Base-by-base conservation (phyloP, 2,797 vertebrate species). In the Nannoperca australis region DNA sequence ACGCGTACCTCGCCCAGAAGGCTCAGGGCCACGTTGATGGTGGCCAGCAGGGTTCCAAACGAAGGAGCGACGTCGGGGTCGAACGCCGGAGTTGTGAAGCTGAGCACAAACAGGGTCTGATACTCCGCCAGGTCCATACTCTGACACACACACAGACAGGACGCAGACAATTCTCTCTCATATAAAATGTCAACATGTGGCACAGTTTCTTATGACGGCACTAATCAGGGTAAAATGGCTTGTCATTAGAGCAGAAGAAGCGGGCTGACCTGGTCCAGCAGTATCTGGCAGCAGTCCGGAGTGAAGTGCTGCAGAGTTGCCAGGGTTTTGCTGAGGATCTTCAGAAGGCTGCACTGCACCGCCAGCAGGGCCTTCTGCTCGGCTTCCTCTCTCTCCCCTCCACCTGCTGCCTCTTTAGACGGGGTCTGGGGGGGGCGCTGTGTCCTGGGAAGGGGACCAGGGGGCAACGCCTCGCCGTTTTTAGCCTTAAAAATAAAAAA, bases 61-160 rank as follows among this genome's bases (percentile, higher is more conserved):
- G 98, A 99, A n/a, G 98, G 98, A 1, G 97, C 95, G 3, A 97
- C 97, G 0, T 99, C 98, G 0, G 98, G 97, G 86, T 99, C 98
- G 17, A 99, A 99, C 3, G 97, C 97, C 1, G 98, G 97, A 1
- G 97, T 98, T 0, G 97, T 98, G 87, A 99, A 99, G 87, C 96
- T 99, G 91, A 99, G 87, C 70, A 97, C 96, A 14, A 99, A 99
- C 56, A 99, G 95, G 75, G 97, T 94, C 4, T 95, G 94, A 91
- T 98, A 99, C 77, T 99, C 97, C 0, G 97, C 97, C 68, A 99
- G 92, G 91, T 99, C 98, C 95, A 99, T 95, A 0, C 96, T 97
- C 98, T 99, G 85, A 55, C 8, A 62, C 12, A 79, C n/a, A 82
- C 12, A 79, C n/a, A 82, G 2, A 32, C 17, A 22, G n/a, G 50